Evolutionary conservation across 2,113 vertebrate species (phyloP).

Genomic region (Salvelinus alpinus): DNA sequence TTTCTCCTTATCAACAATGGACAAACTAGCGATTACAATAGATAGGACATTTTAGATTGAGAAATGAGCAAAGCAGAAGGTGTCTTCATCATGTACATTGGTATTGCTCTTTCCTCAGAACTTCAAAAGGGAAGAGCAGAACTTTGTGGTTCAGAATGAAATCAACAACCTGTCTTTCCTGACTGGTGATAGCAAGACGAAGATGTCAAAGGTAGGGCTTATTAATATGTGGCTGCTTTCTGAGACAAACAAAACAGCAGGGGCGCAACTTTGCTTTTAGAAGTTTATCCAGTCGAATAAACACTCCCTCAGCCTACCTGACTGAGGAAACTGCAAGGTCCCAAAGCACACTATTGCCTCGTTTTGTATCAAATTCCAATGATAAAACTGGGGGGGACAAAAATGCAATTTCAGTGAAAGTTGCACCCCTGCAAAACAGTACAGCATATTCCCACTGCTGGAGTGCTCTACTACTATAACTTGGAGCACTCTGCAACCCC

Average conservation of each 20-base stretch:
- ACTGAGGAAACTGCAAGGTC: too few species aligned
- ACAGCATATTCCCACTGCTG: background rate
- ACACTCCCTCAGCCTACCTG: too few species aligned
- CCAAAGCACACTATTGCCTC: too few species aligned
- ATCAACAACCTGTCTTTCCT: conserved; percentile 99
- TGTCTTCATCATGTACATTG: background rate
- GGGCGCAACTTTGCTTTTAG: too few species aligned
- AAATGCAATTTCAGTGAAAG: too few species aligned
- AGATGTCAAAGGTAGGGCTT: conserved; percentile 91
- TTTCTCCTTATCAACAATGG: conserved; percentile 19
- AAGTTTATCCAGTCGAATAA: too few species aligned
- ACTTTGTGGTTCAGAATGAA: conserved; percentile 99
- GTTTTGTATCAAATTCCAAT: too few species aligned
- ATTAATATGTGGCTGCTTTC: conserved; percentile 9
- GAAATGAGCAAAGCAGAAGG: background rate
- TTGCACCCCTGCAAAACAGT: too few species aligned
- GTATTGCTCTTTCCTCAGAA: conserved; percentile 74
- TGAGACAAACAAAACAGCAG: background rate
- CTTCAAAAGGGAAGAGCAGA: conserved; percentile 99
- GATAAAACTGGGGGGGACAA: too few species aligned
- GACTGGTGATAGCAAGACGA: conserved; percentile 96
- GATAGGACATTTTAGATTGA: background rate
- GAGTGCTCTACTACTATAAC: background rate
- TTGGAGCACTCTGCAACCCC: background rate
- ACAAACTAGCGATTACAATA: background rate